These are phyloP conservation scores for Carassius gibelio DNA, from an alignment of 2,113 vertebrate species.

Conservation along the genomic window DNA sequence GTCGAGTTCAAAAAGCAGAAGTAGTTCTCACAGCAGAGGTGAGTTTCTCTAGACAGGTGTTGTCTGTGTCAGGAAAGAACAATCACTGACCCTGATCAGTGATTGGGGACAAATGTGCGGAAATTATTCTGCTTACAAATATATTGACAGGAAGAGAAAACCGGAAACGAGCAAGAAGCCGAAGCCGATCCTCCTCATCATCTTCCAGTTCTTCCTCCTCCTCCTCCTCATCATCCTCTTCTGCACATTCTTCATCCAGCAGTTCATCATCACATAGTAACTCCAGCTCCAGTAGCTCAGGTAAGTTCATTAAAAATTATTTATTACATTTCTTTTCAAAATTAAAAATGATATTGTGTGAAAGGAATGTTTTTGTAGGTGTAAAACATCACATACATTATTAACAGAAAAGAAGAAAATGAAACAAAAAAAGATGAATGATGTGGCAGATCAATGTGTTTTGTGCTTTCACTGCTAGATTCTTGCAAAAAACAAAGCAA, in stretches of 20 bases:
- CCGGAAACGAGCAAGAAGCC: slow-evolving; percentile 81
- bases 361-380: neutral
- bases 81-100: neutral
- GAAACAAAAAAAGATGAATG: neutral
- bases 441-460: neutral
- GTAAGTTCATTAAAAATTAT: slow-evolving; percentile 63
- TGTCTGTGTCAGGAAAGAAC: neutral
- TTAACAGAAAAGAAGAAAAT: neutral
- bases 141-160: slow-evolving; percentile 75
- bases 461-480: slow-evolving; percentile 59
- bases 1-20: slow-evolving; percentile 68
- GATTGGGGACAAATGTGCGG: neutral
- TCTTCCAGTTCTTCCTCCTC: slow-evolving; percentile 74
- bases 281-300: slow-evolving; percentile 74
- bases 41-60: slow-evolving; percentile 4
- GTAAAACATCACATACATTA: neutral
- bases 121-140: neutral
- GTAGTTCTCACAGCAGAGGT: slow-evolving; percentile 69
- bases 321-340: neutral
- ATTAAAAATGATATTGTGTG: neutral
- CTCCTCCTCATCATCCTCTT: slow-evolving; percentile 61
- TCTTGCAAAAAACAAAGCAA: slow-evolving; percentile 80
- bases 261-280: slow-evolving; percentile 66
- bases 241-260: slow-evolving; percentile 68
- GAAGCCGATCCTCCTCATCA: slow-evolving; percentile 76